Percentiles rank a stretch among this genome's conserved stretches.
phyloP scores from a whole-genome alignment of 2,888 invertebrate genomes.

The Pyralis farinalis region DNA sequence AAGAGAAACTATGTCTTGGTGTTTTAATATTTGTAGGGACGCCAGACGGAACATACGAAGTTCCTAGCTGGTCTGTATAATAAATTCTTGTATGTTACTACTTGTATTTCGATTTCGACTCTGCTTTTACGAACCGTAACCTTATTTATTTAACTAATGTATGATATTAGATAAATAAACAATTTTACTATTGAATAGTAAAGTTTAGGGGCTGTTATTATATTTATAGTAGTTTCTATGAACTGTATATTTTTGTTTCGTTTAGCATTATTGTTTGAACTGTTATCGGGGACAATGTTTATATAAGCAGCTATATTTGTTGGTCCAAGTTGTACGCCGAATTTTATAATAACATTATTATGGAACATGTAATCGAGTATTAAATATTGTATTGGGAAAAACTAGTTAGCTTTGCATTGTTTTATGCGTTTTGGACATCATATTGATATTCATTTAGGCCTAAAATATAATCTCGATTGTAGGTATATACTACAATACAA shows the following conservation, averaged over 20 bases:
- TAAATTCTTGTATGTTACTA: slow-evolving; percentile 23
- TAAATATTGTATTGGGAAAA: slow-evolving; percentile 20
- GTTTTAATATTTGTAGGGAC: slow-evolving; percentile 24
- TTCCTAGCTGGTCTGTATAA: slow-evolving; percentile 19
- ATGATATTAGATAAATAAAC: slow-evolving; percentile 54
- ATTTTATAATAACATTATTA: slow-evolving; percentile 18
- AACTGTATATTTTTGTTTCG: slow-evolving; percentile 73
- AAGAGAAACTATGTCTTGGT: slow-evolving; percentile 18
- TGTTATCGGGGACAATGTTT: slow-evolving; percentile 32
- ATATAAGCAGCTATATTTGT: slow-evolving; percentile 11
- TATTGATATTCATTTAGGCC: slow-evolving; percentile 52
- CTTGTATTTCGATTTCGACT: slow-evolving; percentile 55
- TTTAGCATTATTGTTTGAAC: slow-evolving; percentile 36
- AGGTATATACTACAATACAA: slow-evolving; percentile 22
- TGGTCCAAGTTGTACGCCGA: slow-evolving; percentile 21
- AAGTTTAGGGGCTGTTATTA: slow-evolving; percentile 76
- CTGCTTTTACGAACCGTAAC: slow-evolving; percentile 63
- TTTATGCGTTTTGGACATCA: slow-evolving; percentile 39
- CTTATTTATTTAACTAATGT: slow-evolving; percentile 52
- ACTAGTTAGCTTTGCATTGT: slow-evolving; percentile 29
- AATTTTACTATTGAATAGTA: slow-evolving; percentile 76
- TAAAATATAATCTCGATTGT: slow-evolving; percentile 61
- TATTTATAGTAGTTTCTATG: slow-evolving; percentile 65
- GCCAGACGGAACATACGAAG: slow-evolving; percentile 24
- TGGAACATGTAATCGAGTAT: slow-evolving; percentile 13